Percentiles rank a stretch among this genome's conserved stretches.
Conservation (phyloP, 2,797 vertebrate genomes). For the Todus mexicanus region DNA sequence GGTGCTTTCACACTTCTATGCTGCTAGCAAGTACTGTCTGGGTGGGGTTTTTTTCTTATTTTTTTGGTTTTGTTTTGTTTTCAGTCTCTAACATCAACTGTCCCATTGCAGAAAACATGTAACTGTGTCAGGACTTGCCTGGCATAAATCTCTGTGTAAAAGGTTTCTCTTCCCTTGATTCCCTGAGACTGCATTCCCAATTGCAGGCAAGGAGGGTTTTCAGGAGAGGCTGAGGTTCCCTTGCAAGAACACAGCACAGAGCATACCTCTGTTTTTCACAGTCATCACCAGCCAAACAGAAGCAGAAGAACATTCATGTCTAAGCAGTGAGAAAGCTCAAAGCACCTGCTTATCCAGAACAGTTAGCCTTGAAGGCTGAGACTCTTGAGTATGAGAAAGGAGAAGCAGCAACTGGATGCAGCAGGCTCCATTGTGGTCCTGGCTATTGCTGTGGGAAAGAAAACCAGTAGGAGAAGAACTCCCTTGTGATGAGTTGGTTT, state of each 20-base stretch:
- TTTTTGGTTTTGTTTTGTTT: background rate
- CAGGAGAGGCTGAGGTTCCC: background rate
- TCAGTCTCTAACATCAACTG: background rate
- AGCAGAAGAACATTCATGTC: background rate
- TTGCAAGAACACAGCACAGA: background rate
- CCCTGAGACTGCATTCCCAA: background rate
- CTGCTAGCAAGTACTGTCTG: background rate
- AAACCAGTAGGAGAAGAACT: conserved; percentile 21
- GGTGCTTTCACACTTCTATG: background rate
- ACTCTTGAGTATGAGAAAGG: background rate
- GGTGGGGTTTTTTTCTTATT: rapidly evolving
- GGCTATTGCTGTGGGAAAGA: background rate
- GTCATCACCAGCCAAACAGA: background rate
- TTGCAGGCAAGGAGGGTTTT: background rate
- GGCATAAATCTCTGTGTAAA: background rate
- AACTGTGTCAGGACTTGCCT: background rate
- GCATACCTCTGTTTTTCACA: background rate
- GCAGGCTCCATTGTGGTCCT: background rate
- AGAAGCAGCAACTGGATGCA: background rate
- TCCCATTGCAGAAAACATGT: background rate
- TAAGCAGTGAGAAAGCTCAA: background rate
- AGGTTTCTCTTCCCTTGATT: background rate
- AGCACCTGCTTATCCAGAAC: background rate
- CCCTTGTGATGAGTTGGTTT: conserved; percentile 8
- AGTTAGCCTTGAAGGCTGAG: background rate